phyloP scores from a whole-genome alignment of 2,113 vertebrate species.

The Pelvicachromis taeniatus region DNA sequence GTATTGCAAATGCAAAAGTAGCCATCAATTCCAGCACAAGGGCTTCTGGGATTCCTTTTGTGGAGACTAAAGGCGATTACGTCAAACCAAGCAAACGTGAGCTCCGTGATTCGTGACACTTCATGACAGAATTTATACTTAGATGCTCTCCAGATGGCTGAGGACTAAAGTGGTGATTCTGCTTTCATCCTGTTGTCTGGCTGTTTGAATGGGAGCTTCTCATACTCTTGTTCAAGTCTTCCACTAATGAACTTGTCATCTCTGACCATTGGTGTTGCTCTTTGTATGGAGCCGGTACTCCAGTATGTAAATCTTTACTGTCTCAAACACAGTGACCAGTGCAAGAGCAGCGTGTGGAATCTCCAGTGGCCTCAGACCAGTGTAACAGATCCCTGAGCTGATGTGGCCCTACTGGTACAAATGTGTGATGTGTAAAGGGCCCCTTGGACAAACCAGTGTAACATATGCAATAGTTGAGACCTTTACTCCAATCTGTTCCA shows the following conservation, averaged over 20 bases:
- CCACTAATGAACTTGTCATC: neutral
- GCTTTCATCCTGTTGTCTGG: neutral
- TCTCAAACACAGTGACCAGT: neutral
- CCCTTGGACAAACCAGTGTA: conserved; percentile 23
- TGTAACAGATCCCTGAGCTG: neutral
- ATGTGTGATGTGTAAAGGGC: neutral
- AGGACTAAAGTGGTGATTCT: neutral
- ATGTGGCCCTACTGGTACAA: neutral
- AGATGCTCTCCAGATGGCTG: neutral
- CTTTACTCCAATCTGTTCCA: conserved; percentile 25
- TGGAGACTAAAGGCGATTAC: neutral
- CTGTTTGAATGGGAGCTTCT: neutral
- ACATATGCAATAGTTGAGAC: conserved; percentile 60
- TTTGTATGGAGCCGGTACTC: conserved; percentile 17
- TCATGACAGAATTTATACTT: neutral
- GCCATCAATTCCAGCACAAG: conserved; percentile 29
- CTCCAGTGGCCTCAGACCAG: neutral
- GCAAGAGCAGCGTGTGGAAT: neutral
- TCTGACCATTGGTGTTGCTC: neutral
- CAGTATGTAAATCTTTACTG: neutral
- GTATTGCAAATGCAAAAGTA: neutral
- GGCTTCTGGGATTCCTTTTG: conserved; percentile 24
- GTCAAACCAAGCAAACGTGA: neutral
- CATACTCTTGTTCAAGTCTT: conserved; percentile 14
- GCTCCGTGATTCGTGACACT: neutral